These are phyloP conservation scores for Gadopsis bispinosus DNA, from an alignment of 2,797 vertebrate species.

Conservation along the genomic window DNA sequence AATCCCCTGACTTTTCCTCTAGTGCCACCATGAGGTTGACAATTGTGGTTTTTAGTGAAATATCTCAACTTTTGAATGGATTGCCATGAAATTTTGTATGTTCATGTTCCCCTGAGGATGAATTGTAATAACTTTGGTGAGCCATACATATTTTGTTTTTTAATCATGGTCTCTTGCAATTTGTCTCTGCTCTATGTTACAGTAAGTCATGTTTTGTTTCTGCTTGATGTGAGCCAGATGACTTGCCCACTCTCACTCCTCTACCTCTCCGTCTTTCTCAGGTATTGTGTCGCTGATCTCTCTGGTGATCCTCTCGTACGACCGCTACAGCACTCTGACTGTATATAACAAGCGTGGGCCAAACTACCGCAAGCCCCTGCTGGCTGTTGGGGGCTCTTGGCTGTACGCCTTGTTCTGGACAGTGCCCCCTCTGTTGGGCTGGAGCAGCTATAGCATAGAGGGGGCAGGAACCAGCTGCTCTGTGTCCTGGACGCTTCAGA, in stretches of 20 bases:
- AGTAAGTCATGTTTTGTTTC: background rate
- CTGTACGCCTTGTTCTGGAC: constrained; percentile 92
- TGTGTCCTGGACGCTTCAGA: constrained; percentile 87
- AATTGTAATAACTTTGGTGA: no score
- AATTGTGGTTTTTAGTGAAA: no score
- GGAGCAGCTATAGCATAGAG: constrained; percentile 91
- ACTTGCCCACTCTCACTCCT: background rate
- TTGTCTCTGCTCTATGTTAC: no score
- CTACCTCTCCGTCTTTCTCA: constrained; percentile 67
- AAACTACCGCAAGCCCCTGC: constrained; percentile 85
- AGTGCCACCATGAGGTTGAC: no score
- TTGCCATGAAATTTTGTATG: no score
- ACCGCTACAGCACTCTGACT: constrained; percentile 91
- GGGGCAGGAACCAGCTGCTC: constrained; percentile 92
- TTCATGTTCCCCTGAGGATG: no score
- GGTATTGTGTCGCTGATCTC: constrained; percentile 92
- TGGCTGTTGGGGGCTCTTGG: constrained; percentile 89
- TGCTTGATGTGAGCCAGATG: background rate
- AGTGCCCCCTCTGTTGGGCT: constrained; percentile 90
- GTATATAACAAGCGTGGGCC: constrained; percentile 85
- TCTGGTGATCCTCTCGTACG: constrained; percentile 90
- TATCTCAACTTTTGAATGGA: no score
- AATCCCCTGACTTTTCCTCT: no score
- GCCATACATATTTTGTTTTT: background rate
- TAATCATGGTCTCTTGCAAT: background rate